Percentiles rank a stretch among this genome's conserved stretches.
Evolutionary conservation across 1,140 invertebrate genomes (phyloP).

Genomic region (Cotesia chilonis): DNA sequence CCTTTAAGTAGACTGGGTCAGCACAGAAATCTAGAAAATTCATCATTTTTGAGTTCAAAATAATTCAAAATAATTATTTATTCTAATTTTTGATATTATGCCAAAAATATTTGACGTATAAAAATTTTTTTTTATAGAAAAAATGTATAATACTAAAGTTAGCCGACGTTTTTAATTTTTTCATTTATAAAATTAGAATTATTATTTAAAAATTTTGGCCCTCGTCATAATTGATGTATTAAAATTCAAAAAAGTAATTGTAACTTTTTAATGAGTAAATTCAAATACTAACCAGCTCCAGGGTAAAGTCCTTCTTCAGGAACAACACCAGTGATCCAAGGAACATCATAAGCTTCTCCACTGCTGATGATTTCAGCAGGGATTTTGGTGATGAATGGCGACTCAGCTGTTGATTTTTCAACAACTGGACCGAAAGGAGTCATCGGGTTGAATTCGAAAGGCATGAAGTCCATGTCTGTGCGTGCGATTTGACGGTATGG

Average conservation of each 20-base stretch:
- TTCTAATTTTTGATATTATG: too few relatives aligned
- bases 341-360: constrained; percentile 66
- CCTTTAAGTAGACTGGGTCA: constrained; percentile 55
- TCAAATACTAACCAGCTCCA: constrained; percentile 63
- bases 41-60: too few relatives aligned
- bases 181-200: too few relatives aligned
- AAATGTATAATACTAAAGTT: neutral
- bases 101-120: too few relatives aligned
- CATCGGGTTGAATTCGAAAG: constrained; percentile 67
- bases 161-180: too few relatives aligned
- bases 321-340: constrained; percentile 69
- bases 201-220: too few relatives aligned
- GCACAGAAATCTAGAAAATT: constrained; percentile 58
- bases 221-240: neutral
- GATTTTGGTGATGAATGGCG: constrained; percentile 69
- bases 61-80: too few relatives aligned
- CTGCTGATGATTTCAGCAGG: constrained; percentile 67
- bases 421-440: constrained; percentile 71
- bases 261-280: constrained; percentile 31
- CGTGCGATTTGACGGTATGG: constrained; percentile 68
- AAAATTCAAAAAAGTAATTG: neutral
- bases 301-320: constrained; percentile 73
- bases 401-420: constrained; percentile 60
- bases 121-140: neutral
- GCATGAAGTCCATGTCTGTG: constrained; percentile 62